A percentile compares a stretch with the other conserved stretches of the same genome.
Evolutionary conservation across 2,888 invertebrate species (phyloP).

Genomic region (Orthosia cruda): DNA sequence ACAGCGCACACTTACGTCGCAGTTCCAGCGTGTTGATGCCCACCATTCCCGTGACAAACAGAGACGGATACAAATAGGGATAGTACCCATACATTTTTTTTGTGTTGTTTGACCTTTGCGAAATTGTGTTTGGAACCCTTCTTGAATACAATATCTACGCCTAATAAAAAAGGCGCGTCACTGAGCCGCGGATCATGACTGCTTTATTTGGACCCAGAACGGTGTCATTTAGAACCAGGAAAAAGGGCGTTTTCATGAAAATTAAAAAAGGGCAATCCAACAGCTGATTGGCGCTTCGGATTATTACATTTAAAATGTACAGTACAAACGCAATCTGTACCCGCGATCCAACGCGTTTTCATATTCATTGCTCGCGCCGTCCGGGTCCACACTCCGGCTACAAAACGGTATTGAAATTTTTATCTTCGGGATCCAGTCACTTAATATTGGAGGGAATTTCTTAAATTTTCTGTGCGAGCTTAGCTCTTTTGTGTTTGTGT

Average conservation of each 20-base stretch:
- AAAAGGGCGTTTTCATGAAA: slow-evolving; percentile 19
- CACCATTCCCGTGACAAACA: no score
- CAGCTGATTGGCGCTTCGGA: slow-evolving; percentile 44
- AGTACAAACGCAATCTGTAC: slow-evolving; percentile 75
- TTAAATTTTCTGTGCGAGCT: slow-evolving; percentile 46
- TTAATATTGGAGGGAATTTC: slow-evolving; percentile 61
- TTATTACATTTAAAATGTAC: slow-evolving; percentile 74
- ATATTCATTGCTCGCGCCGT: slow-evolving; percentile 76
- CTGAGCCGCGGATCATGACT: slow-evolving; percentile 48
- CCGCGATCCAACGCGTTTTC: slow-evolving; percentile 74
- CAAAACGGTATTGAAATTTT: slow-evolving; percentile 75
- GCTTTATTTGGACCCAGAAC: slow-evolving; percentile 48
- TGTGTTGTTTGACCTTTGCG: slow-evolving; percentile 43
- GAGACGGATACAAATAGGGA: no score
- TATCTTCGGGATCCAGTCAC: slow-evolving; percentile 68
- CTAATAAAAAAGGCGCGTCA: slow-evolving; percentile 40
- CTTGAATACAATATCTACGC: slow-evolving; percentile 22
- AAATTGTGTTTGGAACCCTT: slow-evolving; percentile 46
- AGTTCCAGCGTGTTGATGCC: no score
- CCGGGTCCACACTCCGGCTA: slow-evolving; percentile 45
- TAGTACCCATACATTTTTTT: no score
- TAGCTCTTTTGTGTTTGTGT: slow-evolving; percentile 27
- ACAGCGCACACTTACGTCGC: no score
- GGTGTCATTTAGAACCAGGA: slow-evolving; percentile 16
- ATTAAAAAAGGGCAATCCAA: slow-evolving; percentile 40